Evolutionary conservation across 2,113 vertebrate species (phyloP).

Genomic region (Pterophyllum scalare): DNA sequence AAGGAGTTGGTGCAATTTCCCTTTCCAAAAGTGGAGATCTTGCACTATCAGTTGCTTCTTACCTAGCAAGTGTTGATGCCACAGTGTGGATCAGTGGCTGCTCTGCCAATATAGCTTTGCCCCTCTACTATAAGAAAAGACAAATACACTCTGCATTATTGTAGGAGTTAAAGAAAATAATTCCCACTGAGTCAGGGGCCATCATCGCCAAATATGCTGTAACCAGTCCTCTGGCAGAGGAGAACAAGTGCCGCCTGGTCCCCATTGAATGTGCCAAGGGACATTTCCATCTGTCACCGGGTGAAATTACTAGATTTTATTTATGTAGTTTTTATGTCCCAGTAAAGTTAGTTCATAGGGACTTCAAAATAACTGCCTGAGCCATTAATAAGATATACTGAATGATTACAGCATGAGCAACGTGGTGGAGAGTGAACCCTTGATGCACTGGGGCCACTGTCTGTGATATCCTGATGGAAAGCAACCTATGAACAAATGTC

Average conservation of each 20-base stretch:
- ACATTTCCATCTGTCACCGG: too few relatives aligned
- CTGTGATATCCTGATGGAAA: too few relatives aligned
- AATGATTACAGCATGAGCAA: too few relatives aligned
- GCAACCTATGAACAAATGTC: too few relatives aligned
- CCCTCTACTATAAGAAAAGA: slow-evolving; percentile 48
- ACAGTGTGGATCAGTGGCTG: slow-evolving; percentile 72
- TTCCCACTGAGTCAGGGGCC: slow-evolving; percentile 63
- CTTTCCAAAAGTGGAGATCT: slow-evolving; percentile 61
- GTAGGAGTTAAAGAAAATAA: background rate
- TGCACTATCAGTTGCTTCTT: too few relatives aligned
- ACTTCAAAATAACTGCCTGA: too few relatives aligned
- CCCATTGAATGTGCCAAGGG: slow-evolving; percentile 16
- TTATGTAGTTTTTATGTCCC: too few relatives aligned
- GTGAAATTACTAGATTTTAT: too few relatives aligned
- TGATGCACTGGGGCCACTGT: too few relatives aligned
- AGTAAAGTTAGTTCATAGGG: too few relatives aligned
- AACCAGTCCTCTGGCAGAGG: slow-evolving; percentile 58
- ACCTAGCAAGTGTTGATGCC: slow-evolving; percentile 41
- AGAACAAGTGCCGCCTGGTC: slow-evolving; percentile 66
- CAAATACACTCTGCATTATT: slow-evolving; percentile 30
- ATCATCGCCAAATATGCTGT: rapidly evolving
- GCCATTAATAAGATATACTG: too few relatives aligned
- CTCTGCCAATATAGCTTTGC: background rate
- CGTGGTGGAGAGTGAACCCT: too few relatives aligned
- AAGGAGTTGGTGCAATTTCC: slow-evolving; percentile 46